A percentile compares a stretch with the other conserved stretches of the same genome.
Evolutionary conservation across 2,888 invertebrate genomes (phyloP).

Genomic region (Limnephilus lunatus): DNA sequence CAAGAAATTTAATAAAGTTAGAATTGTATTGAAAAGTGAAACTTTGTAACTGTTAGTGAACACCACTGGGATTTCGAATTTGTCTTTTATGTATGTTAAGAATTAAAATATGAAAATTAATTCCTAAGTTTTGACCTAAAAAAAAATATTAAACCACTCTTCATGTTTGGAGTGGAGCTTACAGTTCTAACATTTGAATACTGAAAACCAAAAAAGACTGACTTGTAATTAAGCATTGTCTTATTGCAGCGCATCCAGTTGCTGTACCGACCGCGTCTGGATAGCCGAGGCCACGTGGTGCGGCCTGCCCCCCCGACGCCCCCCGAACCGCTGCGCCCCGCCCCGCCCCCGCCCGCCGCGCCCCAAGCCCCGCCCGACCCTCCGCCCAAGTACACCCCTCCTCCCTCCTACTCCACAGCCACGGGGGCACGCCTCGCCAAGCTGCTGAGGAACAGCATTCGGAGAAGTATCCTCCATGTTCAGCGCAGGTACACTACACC

Average conservation of each 20-base stretch:
- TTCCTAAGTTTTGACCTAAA: no score
- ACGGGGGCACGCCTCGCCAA: slow-evolving; percentile 90
- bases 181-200: no score
- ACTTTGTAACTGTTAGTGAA: no score
- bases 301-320: slow-evolving; percentile 67
- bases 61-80: no score
- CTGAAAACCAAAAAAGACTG: not conserved
- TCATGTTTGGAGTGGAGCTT: no score
- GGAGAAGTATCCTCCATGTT: slow-evolving; percentile 86
- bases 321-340: slow-evolving; percentile 58
- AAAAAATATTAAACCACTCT: no score
- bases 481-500: slow-evolving; percentile 70
- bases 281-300: slow-evolving; percentile 68
- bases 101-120: no score
- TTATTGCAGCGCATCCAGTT: slow-evolving; percentile 86
- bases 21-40: no score
- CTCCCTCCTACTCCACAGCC: slow-evolving; percentile 94
- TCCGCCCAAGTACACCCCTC: slow-evolving; percentile 95
- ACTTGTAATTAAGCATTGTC: not conserved
- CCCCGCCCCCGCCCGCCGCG: not conserved
- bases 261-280: slow-evolving; percentile 87
- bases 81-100: no score
- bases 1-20: no score
- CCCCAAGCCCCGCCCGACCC: slow-evolving; percentile 71
- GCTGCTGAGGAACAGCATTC: slow-evolving; percentile 85